phyloP scores from a whole-genome alignment of 1,140 invertebrate genomes.

The Drosophila carrolli region DNA sequence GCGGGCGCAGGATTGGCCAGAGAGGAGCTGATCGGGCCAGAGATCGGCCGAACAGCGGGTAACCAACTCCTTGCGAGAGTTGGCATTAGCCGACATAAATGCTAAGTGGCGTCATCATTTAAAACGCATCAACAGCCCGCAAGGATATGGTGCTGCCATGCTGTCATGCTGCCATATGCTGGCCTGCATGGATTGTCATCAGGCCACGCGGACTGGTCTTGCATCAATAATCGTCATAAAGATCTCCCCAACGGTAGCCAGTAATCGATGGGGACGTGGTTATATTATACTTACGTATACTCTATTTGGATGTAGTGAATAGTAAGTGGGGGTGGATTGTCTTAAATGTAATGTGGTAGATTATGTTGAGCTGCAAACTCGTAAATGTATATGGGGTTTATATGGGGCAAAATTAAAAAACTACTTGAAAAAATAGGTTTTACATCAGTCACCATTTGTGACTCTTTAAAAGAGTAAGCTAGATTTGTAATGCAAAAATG shows the following conservation, averaged over 20 bases:
- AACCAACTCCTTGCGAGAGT: conserved; percentile 37
- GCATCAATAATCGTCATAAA: conserved; percentile 80
- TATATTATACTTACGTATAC: background rate
- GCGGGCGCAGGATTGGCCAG: conserved; percentile 14
- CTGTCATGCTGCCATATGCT: background rate
- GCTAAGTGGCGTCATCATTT: conserved; percentile 84
- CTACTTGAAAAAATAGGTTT: no score
- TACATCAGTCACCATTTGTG: no score
- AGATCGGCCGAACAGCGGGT: conserved; percentile 12
- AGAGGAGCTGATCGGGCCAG: background rate
- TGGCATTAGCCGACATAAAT: conserved; percentile 82
- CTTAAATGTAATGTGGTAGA: background rate
- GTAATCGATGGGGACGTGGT: background rate
- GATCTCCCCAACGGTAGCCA: conserved; percentile 69
- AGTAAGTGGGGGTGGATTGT: background rate
- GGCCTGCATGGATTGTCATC: conserved; percentile 66
- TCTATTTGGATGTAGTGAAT: background rate
- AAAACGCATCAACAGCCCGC: conserved; percentile 81
- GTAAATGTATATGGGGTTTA: no score
- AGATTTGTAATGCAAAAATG: no score
- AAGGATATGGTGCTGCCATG: conserved; percentile 53
- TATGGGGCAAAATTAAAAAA: no score
- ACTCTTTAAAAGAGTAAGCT: no score
- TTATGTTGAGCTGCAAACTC: no score
- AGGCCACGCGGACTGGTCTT: conserved; percentile 32